Conservation (phyloP, 2,888 invertebrate genomes). For the Eucera pruinosa region DNA sequence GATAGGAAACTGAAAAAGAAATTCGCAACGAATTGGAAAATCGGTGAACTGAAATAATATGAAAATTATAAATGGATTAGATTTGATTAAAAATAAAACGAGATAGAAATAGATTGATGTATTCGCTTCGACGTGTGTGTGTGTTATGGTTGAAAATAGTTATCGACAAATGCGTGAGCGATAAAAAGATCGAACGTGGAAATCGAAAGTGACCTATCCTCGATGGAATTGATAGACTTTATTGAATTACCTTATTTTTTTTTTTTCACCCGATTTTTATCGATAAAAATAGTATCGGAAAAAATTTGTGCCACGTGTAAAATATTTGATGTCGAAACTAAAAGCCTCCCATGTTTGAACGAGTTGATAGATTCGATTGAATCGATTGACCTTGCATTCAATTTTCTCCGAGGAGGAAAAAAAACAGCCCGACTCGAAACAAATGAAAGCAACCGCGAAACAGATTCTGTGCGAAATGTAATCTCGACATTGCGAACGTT, state of each 20-base stretch:
- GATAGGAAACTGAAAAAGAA: no score
- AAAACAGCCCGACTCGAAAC: neutral
- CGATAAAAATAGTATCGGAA: constrained; percentile 42
- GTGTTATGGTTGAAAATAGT: neutral
- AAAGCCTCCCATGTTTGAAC: constrained; percentile 38
- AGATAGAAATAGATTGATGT: no score
- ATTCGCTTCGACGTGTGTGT: neutral
- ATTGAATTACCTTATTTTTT: constrained; percentile 47
- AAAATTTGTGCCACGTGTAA: constrained; percentile 37
- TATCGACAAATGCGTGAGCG: neutral
- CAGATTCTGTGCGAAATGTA: neutral
- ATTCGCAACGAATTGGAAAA: no score
- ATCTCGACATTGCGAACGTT: neutral
- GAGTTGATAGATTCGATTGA: constrained; percentile 35
- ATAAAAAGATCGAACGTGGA: constrained; percentile 23
- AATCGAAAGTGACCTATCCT: constrained; percentile 35
- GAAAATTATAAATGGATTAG: neutral
- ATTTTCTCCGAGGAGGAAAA: constrained; percentile 12
- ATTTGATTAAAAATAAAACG: neutral
- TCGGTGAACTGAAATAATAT: no score
- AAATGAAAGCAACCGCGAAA: neutral
- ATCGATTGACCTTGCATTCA: constrained; percentile 28
- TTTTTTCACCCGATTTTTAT: constrained; percentile 44
- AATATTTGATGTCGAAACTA: constrained; percentile 42
- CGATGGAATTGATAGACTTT: constrained; percentile 18